Conservation (phyloP, 2,113 vertebrate species). For the Machaerirhynchus nigripectus region DNA sequence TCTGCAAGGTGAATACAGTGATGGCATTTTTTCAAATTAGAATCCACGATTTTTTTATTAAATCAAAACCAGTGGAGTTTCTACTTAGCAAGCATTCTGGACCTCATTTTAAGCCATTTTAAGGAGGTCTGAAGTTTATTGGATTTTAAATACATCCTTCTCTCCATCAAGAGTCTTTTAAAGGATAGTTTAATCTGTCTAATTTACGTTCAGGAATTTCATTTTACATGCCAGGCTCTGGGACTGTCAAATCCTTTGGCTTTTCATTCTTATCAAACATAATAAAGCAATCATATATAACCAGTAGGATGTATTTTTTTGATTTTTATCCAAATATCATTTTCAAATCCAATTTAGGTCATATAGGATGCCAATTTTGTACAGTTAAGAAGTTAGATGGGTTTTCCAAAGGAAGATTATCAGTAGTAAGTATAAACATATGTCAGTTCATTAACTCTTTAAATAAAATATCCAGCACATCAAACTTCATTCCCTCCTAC, state of each 20-base stretch:
- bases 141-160: conserved; percentile 65
- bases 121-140: conserved; percentile 71
- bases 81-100: conserved; percentile 58
- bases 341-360: conserved; percentile 66
- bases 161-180: conserved; percentile 63
- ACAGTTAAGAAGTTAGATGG: conserved; percentile 47
- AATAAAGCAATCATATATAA: conserved; percentile 54
- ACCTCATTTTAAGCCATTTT: conserved; percentile 71
- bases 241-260: conserved; percentile 56
- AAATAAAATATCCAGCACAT: conserved; percentile 31
- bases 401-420: conserved; percentile 62
- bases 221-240: conserved; percentile 62
- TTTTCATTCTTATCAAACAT: conserved; percentile 72
- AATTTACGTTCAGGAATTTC: conserved; percentile 74
- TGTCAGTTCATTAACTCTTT: conserved; percentile 40
- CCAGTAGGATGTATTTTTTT: conserved; percentile 30
- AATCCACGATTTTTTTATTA: conserved; percentile 37
- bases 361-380: conserved; percentile 22
- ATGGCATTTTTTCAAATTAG: conserved; percentile 46
- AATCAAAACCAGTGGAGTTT: conserved; percentile 67
- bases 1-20: conserved; percentile 67
- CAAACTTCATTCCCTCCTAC: neutral
- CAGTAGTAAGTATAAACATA: conserved; percentile 57
- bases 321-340: conserved; percentile 48
- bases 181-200: conserved; percentile 62